Percentiles rank a stretch among this genome's conserved stretches.
Evolutionary conservation across 2,797 vertebrate species (phyloP).

Genomic region (Trachops cirrhosus): DNA sequence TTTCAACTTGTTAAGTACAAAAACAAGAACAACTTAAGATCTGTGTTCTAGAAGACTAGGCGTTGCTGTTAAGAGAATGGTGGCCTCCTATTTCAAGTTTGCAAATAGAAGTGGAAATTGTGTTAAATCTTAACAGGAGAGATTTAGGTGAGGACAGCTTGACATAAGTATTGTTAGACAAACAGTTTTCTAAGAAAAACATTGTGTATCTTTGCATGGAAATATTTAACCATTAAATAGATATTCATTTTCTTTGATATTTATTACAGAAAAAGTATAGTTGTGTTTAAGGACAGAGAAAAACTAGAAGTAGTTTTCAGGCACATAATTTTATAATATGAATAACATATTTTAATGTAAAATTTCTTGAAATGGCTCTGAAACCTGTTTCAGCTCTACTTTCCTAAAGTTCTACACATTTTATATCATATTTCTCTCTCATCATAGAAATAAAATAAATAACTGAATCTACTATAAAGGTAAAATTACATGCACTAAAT

Average conservation of each 20-base stretch:
- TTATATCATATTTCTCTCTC: background rate
- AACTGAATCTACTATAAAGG: background rate
- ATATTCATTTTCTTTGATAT: constrained; percentile 23
- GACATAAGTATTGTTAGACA: constrained; percentile 39
- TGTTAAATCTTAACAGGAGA: constrained; percentile 23
- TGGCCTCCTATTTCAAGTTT: constrained; percentile 6
- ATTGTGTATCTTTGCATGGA: background rate
- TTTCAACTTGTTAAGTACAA: constrained; percentile 3
- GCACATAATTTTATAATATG: constrained; percentile 23
- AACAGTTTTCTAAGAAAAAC: constrained; percentile 35
- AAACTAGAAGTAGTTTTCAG: background rate
- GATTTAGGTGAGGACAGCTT: constrained; percentile 27
- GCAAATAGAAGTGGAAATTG: constrained; percentile 29
- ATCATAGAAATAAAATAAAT: constrained; percentile 21
- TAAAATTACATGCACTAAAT: constrained; percentile 17
- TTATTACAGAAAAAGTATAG: constrained; percentile 24
- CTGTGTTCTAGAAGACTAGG: background rate
- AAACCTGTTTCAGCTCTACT: background rate
- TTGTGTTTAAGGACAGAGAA: background rate
- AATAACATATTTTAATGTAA: constrained; percentile 18
- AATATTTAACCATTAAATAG: constrained; percentile 30
- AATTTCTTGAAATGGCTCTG: constrained; percentile 19
- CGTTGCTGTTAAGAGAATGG: background rate
- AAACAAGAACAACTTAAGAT: background rate
- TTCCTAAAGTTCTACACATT: background rate